Percentiles rank a stretch among this genome's conserved stretches.
phyloP scores from a whole-genome alignment of 2,113 vertebrate genomes.

The Eurypyga helias region DNA sequence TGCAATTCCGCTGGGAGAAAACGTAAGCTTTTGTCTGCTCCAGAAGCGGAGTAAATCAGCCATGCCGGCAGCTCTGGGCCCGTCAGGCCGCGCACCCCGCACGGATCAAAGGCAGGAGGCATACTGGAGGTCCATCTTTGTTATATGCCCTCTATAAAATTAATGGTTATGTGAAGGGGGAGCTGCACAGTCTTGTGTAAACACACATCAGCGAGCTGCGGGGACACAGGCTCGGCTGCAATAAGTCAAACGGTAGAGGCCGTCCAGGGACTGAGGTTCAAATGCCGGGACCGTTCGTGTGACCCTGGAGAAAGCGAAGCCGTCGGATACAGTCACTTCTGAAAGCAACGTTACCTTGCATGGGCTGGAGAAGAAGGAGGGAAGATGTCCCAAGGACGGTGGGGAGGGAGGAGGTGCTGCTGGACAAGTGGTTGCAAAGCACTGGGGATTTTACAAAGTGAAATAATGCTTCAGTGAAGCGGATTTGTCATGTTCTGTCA shows the following conservation, averaged over 20 bases:
- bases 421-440: background rate
- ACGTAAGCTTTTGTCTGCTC: background rate
- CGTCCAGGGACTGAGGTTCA: background rate
- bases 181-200: slow-evolving; percentile 28
- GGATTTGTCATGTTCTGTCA: background rate
- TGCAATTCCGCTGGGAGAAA: background rate
- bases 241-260: background rate
- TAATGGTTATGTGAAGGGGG: slow-evolving; percentile 16
- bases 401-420: background rate
- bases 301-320: background rate
- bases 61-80: background rate
- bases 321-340: background rate
- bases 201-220: background rate
- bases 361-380: background rate
- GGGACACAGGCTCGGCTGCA: background rate
- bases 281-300: fast-evolving
- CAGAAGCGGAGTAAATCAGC: slow-evolving; percentile 27
- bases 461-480: slow-evolving; percentile 15
- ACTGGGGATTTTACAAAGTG: background rate
- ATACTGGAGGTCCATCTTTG: background rate
- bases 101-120: slow-evolving; percentile 50
- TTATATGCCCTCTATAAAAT: slow-evolving; percentile 47
- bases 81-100: background rate
- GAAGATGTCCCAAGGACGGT: background rate
- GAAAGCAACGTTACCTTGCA: background rate